These are phyloP conservation scores for Microdon myrmicae DNA, from an alignment of 2,888 invertebrate genomes.

Conservation along the genomic window DNA sequence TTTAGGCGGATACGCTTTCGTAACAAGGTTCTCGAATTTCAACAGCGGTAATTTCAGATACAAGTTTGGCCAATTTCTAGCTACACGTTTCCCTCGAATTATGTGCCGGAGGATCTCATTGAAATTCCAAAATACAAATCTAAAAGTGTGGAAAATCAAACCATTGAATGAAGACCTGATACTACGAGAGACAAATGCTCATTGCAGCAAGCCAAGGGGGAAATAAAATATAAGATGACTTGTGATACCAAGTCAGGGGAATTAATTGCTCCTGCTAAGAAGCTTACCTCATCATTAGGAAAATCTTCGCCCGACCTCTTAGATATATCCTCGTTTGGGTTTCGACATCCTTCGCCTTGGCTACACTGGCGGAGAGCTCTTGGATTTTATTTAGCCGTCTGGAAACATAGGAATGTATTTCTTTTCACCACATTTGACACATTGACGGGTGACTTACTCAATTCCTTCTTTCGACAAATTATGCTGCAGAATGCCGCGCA, in stretches of 20 bases:
- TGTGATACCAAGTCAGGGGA: neutral
- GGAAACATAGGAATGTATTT: no score
- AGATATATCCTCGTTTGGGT: conserved; percentile 53
- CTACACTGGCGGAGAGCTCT: conserved; percentile 55
- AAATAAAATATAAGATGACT: neutral
- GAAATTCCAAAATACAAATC: conserved; percentile 60
- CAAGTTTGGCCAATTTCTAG: conserved; percentile 59
- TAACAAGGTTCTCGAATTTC: conserved; percentile 61
- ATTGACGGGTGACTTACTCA: conserved; percentile 53
- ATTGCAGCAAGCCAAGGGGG: neutral
- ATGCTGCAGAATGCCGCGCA: conserved; percentile 59
- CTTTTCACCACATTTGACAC: neutral
- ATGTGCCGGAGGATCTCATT: conserved; percentile 62
- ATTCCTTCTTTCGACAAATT: conserved; percentile 62
- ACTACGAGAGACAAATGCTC: neutral
- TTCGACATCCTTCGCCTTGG: conserved; percentile 53
- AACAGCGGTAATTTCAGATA: conserved; percentile 62
- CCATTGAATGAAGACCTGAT: neutral
- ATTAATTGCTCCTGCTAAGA: neutral
- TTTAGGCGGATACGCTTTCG: conserved; percentile 60
- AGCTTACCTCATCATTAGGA: conserved; percentile 59
- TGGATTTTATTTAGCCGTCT: conserved; percentile 59
- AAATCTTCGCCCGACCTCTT: conserved; percentile 58
- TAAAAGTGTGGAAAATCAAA: conserved; percentile 17
- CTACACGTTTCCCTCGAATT: conserved; percentile 53